Conservation (phyloP, 2,113 vertebrate genomes). For the Dipodomys stephensi region DNA sequence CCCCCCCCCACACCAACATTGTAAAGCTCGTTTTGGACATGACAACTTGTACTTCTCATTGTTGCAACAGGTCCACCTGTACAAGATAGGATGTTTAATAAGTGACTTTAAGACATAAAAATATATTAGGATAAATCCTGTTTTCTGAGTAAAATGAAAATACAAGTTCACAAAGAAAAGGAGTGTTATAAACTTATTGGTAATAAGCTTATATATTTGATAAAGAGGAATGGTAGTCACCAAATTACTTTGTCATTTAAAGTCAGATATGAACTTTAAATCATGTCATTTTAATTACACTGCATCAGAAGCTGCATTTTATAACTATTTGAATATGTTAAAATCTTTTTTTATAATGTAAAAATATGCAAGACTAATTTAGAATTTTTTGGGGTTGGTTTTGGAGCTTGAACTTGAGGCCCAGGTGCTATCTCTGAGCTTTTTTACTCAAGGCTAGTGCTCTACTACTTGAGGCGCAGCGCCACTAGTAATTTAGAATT, state of each 20-base stretch:
- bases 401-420: no score
- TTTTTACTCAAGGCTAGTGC: no score
- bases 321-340: slow-evolving; percentile 29
- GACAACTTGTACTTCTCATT: no score
- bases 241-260: slow-evolving; percentile 27
- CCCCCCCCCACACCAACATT: no score
- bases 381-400: not conserved
- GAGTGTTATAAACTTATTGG: slow-evolving; percentile 8
- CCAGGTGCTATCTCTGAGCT: no score
- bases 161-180: slow-evolving; percentile 53
- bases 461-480: no score
- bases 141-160: slow-evolving; percentile 37
- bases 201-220: slow-evolving; percentile 10
- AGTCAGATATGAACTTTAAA: slow-evolving; percentile 35
- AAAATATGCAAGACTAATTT: slow-evolving; percentile 11
- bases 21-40: no score
- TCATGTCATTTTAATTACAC: slow-evolving; percentile 26
- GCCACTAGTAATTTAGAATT: not conserved
- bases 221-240: not conserved
- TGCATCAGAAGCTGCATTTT: slow-evolving; percentile 20
- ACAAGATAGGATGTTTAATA: slow-evolving; percentile 22
- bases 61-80: no score
- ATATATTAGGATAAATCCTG: slow-evolving; percentile 34
- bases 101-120: slow-evolving; percentile 45
- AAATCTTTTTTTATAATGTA: slow-evolving; percentile 25